Evolutionary conservation across 2,888 invertebrate genomes (phyloP), one percentile per base, ranked within the genome.

Genomic region (Papilio elwesi): DNA sequence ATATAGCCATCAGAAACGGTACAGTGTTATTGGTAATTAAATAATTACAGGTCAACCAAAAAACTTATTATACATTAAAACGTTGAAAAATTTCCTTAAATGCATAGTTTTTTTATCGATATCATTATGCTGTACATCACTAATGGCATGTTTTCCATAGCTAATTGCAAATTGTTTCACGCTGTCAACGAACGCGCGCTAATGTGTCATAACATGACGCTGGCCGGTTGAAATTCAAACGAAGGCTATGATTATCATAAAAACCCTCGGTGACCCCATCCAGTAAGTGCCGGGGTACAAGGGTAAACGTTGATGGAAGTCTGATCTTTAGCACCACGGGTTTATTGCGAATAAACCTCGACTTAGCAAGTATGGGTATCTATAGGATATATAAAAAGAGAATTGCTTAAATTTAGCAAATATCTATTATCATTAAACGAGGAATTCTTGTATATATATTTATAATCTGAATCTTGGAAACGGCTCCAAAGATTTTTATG

Each of bases 81-180:
- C 2, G 26, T 26, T 26, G 26, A 26, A 26, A 13, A 43, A n/a
- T 43, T 43, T 11, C 7, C 10, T n/a, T 43, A 43, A 9, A 9
- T n/a, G 10, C 4, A 15, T 15, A 62, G n/a, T 62, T 62, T 74
- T 69, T 1, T 26, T 84, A 78, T 79, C 86, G 68, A 85, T 85
- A 85, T 59, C 70, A 77, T 81, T 80, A 79, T 81, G 81, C n/a
- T 48, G 82, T 75, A 78, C 80, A 80, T 75, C 82, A 72, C 84
- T 82, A 80, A 76, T 78, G 79, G 80, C 84, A 78, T 85, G 82
- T 83, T 91, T 89, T 89, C 93, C 93, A 90, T 93, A 85, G 85
- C 91, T 92, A 93, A 93, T 93, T 92, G 92, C 84, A 93, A 93
- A 93, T 93, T 91, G 90, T 85, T 84, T 83, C 76, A 78, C 81